Conservation (phyloP, 2,888 invertebrate genomes). For the Chymomyza fuscimana region DNA sequence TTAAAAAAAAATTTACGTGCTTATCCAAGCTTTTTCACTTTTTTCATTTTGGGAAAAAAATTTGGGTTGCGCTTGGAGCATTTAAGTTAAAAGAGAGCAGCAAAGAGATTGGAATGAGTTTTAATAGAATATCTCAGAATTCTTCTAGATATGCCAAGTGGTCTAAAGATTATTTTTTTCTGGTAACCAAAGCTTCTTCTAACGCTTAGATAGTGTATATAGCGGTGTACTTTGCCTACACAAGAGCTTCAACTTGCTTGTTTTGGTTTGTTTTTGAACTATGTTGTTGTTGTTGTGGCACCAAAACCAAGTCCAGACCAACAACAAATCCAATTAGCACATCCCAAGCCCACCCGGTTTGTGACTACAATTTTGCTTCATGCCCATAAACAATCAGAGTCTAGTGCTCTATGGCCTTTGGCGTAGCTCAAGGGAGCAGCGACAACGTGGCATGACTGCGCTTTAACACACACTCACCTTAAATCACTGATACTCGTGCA, state of each 20-base stretch:
- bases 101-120: too few species aligned
- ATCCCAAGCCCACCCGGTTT: conserved; percentile 5
- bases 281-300: neutral
- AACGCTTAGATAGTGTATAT: neutral
- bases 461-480: neutral
- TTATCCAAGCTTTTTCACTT: too few species aligned
- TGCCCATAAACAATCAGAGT: neutral
- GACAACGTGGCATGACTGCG: neutral
- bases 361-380: neutral
- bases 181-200: too few species aligned
- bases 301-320: neutral
- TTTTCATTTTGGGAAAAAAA: too few species aligned
- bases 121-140: too few species aligned
- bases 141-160: too few species aligned
- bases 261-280: neutral
- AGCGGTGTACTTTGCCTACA: neutral
- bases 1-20: too few species aligned
- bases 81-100: too few species aligned
- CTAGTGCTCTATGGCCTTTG: neutral
- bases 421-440: neutral
- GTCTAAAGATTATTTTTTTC: too few species aligned
- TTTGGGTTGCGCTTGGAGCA: too few species aligned
- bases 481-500: conserved; percentile 58
- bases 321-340: conserved; percentile 58
- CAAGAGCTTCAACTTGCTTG: neutral